Evolutionary conservation across 1,140 invertebrate species (phyloP).

Genomic region (Littorina saxatilis): DNA sequence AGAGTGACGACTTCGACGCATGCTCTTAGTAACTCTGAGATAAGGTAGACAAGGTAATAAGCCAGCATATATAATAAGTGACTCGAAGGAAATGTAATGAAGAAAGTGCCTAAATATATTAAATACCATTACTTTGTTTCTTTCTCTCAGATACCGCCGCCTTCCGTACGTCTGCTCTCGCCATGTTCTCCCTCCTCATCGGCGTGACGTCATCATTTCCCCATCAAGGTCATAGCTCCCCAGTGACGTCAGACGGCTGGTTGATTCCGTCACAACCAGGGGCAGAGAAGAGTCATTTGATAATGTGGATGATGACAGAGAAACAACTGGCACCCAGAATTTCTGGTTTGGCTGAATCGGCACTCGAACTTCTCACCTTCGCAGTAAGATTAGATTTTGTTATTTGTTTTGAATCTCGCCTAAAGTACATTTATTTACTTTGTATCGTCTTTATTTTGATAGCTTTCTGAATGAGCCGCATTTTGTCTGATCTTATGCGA

Average conservation of each 20-base stretch:
- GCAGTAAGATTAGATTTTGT: neutral
- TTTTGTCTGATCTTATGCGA: too few species aligned
- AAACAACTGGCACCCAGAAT: conserved; percentile 18
- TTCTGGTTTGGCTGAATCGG: neutral
- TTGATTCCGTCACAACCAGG: neutral
- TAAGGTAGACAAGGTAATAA: too few species aligned
- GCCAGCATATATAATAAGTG: too few species aligned
- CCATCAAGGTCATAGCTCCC: neutral
- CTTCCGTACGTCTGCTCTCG: neutral
- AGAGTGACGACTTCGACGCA: too few species aligned
- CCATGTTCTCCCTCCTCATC: neutral
- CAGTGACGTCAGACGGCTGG: neutral
- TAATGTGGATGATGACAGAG: conserved; percentile 31
- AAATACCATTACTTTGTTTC: too few species aligned
- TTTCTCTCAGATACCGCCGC: neutral
- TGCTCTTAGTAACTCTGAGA: too few species aligned
- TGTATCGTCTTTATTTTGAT: too few species aligned
- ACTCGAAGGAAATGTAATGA: too few species aligned
- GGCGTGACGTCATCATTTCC: neutral
- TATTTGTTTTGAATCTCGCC: too few species aligned
- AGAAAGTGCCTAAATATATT: too few species aligned
- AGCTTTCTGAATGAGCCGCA: too few species aligned
- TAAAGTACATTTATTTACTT: too few species aligned
- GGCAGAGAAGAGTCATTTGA: neutral
- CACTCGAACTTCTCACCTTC: neutral